phyloP scores from a whole-genome alignment of 2,888 invertebrate species.

The Tuta absoluta region DNA sequence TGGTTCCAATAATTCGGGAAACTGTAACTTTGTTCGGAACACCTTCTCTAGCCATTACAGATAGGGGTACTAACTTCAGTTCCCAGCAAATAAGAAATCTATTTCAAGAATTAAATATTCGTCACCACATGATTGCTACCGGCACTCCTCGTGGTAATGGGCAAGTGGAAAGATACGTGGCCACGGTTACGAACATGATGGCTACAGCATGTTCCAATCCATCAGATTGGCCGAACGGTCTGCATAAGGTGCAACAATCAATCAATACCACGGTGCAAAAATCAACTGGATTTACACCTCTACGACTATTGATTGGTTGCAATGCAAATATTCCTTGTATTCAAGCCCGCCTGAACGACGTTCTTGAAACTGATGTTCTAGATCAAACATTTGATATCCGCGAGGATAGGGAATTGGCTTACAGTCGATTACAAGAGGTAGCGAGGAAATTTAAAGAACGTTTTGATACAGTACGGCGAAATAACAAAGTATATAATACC shows the following conservation, averaged over 20 bases:
- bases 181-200: constrained; percentile 33
- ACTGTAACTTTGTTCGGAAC: constrained; percentile 34
- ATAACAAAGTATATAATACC: constrained; percentile 17
- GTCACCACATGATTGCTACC: constrained; percentile 30
- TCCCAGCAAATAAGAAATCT: constrained; percentile 11
- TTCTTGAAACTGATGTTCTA: not conserved
- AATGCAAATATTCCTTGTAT: constrained; percentile 26
- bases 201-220: constrained; percentile 26
- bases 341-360: constrained; percentile 23
- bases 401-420: constrained; percentile 18
- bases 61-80: constrained; percentile 35
- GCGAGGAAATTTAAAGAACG: constrained; percentile 17
- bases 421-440: constrained; percentile 1
- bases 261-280: constrained; percentile 30
- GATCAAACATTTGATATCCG: constrained; percentile 1
- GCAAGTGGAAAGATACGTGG: constrained; percentile 33
- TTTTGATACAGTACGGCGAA: constrained; percentile 23
- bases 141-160: constrained; percentile 33
- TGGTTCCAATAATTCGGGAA: constrained; percentile 35
- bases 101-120: constrained; percentile 4
- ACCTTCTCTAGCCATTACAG: constrained; percentile 31
- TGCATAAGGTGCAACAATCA: constrained; percentile 33
- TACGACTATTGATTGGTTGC: constrained; percentile 27
- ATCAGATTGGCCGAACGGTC: constrained; percentile 35
- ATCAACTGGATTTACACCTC: constrained; percentile 29